These are phyloP conservation scores for Botia kubotai DNA, from an alignment of 2,797 vertebrate species.

Conservation along the genomic window DNA sequence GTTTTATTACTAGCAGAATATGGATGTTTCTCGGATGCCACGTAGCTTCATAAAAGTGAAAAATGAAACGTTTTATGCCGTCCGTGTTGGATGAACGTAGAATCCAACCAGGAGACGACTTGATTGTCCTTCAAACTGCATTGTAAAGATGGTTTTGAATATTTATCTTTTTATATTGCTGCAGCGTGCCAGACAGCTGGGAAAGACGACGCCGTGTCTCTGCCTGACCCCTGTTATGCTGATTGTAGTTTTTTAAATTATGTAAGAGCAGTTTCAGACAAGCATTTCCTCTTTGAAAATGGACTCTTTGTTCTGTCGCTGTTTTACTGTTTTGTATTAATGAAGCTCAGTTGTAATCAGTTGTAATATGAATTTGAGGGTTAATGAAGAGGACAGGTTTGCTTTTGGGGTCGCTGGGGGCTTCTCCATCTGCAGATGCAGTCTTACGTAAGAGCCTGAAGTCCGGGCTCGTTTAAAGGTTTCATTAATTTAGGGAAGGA, in stretches of 20 bases:
- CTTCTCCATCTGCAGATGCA: constrained; percentile 10
- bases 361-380: constrained; percentile 10
- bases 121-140: constrained; percentile 16
- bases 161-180: constrained; percentile 16
- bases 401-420: not conserved
- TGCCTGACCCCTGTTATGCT: constrained; percentile 17
- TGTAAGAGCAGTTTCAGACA: not conserved
- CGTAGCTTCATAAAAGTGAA: not conserved
- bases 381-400: constrained; percentile 12
- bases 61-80: not conserved
- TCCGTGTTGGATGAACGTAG: constrained; percentile 17
- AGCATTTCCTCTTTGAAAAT: not conserved
- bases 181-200: constrained; percentile 17
- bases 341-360: not conserved
- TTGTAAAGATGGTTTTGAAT: not conserved
- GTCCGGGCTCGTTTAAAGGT: constrained; percentile 13
- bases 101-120: not conserved
- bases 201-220: not conserved
- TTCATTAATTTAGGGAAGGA: constrained; percentile 7
- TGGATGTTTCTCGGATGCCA: not conserved
- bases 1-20: constrained; percentile 31
- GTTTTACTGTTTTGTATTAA: constrained; percentile 36
- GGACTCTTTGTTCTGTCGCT: not conserved
- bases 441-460: constrained; percentile 18
- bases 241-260: constrained; percentile 11